Conservation (phyloP, 2,888 invertebrate genomes). For the Gari tellinella region DNA sequence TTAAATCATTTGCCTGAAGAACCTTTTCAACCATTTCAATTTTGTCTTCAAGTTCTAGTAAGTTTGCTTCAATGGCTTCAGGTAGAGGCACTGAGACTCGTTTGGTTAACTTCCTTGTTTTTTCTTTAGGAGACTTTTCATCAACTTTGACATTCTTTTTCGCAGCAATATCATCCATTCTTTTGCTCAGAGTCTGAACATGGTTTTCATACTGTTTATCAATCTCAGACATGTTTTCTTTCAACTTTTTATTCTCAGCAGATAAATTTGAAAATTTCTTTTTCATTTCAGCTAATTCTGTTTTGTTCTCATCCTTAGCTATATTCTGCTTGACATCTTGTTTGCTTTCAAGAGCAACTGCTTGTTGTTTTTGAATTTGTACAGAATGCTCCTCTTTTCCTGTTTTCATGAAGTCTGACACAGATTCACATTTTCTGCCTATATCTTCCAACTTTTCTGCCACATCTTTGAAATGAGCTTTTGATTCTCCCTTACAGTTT, state of each 20-base stretch:
- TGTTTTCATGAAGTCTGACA: constrained; percentile 73
- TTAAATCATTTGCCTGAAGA: constrained; percentile 56
- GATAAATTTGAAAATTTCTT: constrained; percentile 65
- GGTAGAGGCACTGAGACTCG: constrained; percentile 41
- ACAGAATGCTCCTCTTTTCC: constrained; percentile 39
- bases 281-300: constrained; percentile 66
- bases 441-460: constrained; percentile 71
- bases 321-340: constrained; percentile 63
- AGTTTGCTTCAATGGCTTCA: constrained; percentile 68
- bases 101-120: constrained; percentile 7
- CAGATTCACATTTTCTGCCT: constrained; percentile 68
- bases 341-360: constrained; percentile 13
- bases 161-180: constrained; percentile 92
- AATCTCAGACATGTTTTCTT: constrained; percentile 86
- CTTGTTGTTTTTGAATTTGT: constrained; percentile 27
- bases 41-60: constrained; percentile 69
- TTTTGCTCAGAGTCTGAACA: constrained; percentile 91
- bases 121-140: constrained; percentile 27
- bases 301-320: constrained; percentile 70
- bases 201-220: constrained; percentile 87
- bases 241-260: constrained; percentile 68
- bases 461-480: constrained; percentile 52
- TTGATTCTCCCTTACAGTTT: constrained; percentile 60
- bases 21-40: constrained; percentile 71
- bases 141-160: constrained; percentile 40